Evolutionary conservation across 1,140 invertebrate species (phyloP), one percentile per base, ranked within the genome.

Genomic region (Pissodes strobi): DNA sequence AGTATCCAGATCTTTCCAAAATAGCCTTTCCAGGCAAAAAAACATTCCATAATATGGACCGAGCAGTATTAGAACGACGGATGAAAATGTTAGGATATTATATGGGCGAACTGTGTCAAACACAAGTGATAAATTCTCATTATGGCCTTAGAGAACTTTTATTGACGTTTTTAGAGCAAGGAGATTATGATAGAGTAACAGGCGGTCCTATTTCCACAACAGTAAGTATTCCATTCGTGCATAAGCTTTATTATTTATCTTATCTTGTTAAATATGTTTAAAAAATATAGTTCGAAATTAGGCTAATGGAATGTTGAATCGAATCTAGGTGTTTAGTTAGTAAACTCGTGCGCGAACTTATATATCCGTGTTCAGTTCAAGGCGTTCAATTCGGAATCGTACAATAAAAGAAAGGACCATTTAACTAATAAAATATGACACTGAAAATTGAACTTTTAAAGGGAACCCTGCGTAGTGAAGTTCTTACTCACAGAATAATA

Each of bases 1-100:
- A 92, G 86, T 96, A 88, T 84, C 87, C 89, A 48, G 88, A 91
- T 76, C 76, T 97, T 2, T 83, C 85, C 2, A 90, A 88, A 70
- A 79, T 97, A 18, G 83, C 87, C 18, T 95, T 98, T 74, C 95
- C 95, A 10, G 91, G 89, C 0, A 98, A 98, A 78, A 95, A 95
- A 73, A 89, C 94, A 13, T 93, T 97, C 74, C 94, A 96, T 69
- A 97, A 97, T 76, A 92, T 93, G 76, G 94, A 93, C 56, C 81
- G 92, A 43, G 82, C 87, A 5, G 94, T 97, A 38, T 76, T 98
- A 38, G 94, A 97, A 76, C 89, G 87, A 71, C 82, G 95, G 23
- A 94, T 92, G 83, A 83, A 87, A 57, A 90, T 92, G 81, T 78
- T 97, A 3, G 94, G 95, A 75, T 84, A 83, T 25, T 97, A 95